These are phyloP conservation scores for Papilio polyxenes DNA, from an alignment of 1,140 invertebrate species.

Conservation along the genomic window DNA sequence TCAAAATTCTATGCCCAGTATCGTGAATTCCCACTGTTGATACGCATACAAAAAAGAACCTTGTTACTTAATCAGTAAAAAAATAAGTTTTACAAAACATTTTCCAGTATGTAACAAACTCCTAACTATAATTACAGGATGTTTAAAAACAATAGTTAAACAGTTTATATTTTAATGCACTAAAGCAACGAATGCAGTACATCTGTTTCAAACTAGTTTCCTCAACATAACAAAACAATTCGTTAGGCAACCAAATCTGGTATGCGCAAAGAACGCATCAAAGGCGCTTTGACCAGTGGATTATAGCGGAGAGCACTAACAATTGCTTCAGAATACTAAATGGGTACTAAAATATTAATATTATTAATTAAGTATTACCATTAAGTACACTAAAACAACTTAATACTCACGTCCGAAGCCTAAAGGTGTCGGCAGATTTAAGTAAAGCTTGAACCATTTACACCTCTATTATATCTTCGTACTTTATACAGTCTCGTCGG, in stretches of 20 bases:
- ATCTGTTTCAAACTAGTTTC: slow-evolving; percentile 11
- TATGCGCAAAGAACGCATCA: slow-evolving; percentile 24
- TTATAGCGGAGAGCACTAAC: background rate
- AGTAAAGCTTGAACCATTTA: too few species aligned
- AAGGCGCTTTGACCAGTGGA: slow-evolving; percentile 22
- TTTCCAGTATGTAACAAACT: background rate
- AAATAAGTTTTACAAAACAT: background rate
- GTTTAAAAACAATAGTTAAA: slow-evolving; percentile 9
- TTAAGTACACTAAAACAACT: background rate
- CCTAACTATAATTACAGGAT: background rate
- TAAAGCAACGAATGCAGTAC: background rate
- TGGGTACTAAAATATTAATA: background rate
- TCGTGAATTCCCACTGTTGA: background rate
- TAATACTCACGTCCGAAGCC: background rate
- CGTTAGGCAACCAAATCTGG: slow-evolving; percentile 12
- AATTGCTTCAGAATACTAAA: slow-evolving; percentile 13
- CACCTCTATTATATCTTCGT: too few species aligned
- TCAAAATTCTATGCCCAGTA: too few species aligned
- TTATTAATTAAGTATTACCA: background rate
- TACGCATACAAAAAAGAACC: background rate
- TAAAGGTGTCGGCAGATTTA: too few species aligned
- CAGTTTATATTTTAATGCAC: background rate
- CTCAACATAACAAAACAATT: slow-evolving; percentile 15
- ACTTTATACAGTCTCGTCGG: too few species aligned
- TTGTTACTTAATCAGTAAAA: background rate